Evolutionary conservation across 2,888 invertebrate species (phyloP).

Genomic region (Lasiommata megera): DNA sequence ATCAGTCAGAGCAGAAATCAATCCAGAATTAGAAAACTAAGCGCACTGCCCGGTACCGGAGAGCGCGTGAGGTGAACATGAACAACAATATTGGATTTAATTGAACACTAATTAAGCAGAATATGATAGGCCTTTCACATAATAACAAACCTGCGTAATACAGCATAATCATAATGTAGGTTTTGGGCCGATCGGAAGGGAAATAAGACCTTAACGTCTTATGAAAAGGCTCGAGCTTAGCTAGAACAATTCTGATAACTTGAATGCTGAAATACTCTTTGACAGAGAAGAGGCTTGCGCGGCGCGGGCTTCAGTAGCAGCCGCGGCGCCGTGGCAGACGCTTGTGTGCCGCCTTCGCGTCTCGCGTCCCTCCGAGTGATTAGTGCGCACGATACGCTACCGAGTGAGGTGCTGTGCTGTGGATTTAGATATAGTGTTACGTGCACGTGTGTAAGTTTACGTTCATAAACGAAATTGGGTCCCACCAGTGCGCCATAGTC

Average conservation of each 20-base stretch:
- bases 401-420: conserved; percentile 38
- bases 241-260: conserved; percentile 48
- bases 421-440: conserved; percentile 36
- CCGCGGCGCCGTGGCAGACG: conserved; percentile 52
- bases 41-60: no score
- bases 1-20: no score
- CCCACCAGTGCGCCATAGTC: not conserved
- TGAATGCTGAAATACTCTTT: conserved; percentile 47
- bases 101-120: no score
- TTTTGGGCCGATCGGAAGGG: conserved; percentile 14
- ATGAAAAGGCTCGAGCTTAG: conserved; percentile 34
- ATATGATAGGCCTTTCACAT: no score
- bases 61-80: no score
- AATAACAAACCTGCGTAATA: not conserved
- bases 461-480: conserved; percentile 1
- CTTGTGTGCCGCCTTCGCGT: conserved; percentile 42
- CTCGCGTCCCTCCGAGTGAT: conserved; percentile 45
- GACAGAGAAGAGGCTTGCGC: conserved; percentile 65
- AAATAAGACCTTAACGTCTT: conserved; percentile 40
- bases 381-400: conserved; percentile 53
- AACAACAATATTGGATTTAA: no score
- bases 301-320: conserved; percentile 55
- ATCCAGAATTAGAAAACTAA: no score
- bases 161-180: not conserved
- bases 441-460: conserved; percentile 27